Conservation (phyloP, 1,140 invertebrate species). For the Lepidostoma basale region DNA sequence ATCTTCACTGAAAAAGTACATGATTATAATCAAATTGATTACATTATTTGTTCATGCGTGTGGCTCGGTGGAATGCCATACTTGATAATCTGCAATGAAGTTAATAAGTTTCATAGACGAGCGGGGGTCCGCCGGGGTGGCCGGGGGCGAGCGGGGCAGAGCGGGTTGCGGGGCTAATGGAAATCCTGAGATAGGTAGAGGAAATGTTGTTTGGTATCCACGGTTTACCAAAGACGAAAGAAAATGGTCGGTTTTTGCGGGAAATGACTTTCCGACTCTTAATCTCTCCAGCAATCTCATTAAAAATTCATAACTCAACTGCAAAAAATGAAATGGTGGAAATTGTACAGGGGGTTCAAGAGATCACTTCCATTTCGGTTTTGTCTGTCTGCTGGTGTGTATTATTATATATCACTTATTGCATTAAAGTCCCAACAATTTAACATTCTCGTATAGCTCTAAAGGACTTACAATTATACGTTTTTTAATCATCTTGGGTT, state of each 20-base stretch:
- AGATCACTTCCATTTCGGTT: background rate
- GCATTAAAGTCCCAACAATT: too few species aligned
- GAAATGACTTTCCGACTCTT: slow-evolving; percentile 64
- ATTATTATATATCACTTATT: too few species aligned
- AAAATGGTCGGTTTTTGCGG: slow-evolving; percentile 48
- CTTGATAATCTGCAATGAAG: slow-evolving; percentile 28
- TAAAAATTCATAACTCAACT: slow-evolving; percentile 65
- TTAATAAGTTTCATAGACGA: slow-evolving; percentile 26
- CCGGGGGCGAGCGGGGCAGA: background rate
- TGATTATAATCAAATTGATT: too few species aligned
- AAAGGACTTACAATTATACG: too few species aligned
- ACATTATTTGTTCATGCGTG: too few species aligned
- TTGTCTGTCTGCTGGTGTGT: too few species aligned
- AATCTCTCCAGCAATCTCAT: slow-evolving; percentile 63
- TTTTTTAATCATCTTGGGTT: too few species aligned
- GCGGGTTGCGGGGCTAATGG: slow-evolving; percentile 32
- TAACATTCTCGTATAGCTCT: too few species aligned
- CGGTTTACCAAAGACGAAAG: slow-evolving; percentile 42
- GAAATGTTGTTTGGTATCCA: slow-evolving; percentile 39
- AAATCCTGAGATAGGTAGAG: slow-evolving; percentile 30
- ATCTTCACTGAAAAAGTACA: too few species aligned
- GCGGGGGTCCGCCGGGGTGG: background rate
- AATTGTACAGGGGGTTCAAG: slow-evolving; percentile 24
- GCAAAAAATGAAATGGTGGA: slow-evolving; percentile 56
- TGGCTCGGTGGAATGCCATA: background rate